Base-by-base conservation (phyloP, 2,888 invertebrate species). In the Rhorus exstirpatorius region DNA sequence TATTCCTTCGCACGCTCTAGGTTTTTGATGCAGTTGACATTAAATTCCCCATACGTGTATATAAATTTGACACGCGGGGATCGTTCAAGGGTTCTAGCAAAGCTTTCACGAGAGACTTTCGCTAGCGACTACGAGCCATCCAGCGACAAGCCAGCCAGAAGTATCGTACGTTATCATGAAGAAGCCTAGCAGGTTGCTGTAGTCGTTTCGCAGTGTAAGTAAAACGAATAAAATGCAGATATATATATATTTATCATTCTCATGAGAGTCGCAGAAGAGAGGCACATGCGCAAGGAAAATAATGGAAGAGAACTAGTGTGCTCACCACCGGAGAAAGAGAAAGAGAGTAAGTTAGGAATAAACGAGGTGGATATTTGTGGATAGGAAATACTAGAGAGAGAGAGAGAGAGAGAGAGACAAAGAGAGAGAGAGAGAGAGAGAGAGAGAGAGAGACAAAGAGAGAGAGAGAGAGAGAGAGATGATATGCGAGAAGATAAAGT, bases 401-500 rank as follows among this genome's bases (percentile, higher is more conserved):
- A 63, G 71, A 65, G 26, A 71, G 65, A 67, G 74, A 46, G 74
- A 63, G 71, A 65, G 38, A 55, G 71, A 46, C 71, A 63, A 68
- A 65, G 26, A 71, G 65, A 67, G 74, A 46, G 74, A 63, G 71
- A 65, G 38, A 55, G 71, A 46, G 74, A 63, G 71, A 65, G 26
- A 71, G 65, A 67, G 74, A 46, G 74, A 63, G 71, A 65, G 38
- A 55, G n/a, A n/a, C n/a, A n/a, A n/a, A n/a, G n/a, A n/a, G n/a
- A n/a, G 71, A 46, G 74, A 63, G 71, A 65, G 26, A 71, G 65
- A 67, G 74, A 46, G 74, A 63, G 71, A 65, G 38, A 55, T 79
- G 79, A 84, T 72, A 78, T 71, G 68, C 24, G 41, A 46, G 49
- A 75, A 79, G 77, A 84, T 86, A 86, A 86, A 88, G 79, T 85